Evolutionary conservation across 2,797 vertebrate genomes (phyloP).

Genomic region (Acomys russatus): DNA sequence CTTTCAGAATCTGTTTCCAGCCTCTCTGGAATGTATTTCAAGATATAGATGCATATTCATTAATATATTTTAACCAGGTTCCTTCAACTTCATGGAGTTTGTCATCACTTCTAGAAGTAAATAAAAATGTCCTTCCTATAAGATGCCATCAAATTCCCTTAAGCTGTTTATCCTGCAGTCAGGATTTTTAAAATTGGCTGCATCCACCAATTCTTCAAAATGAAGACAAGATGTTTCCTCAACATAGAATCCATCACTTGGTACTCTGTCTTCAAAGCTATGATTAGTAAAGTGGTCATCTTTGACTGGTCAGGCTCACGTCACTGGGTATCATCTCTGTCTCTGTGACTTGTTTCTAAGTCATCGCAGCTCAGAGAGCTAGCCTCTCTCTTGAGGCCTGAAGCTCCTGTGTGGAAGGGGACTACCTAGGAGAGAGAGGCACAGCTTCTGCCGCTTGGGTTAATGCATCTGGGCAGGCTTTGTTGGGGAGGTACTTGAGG

Average conservation of each 20-base stretch:
- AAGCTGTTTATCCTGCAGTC: conserved; percentile 18
- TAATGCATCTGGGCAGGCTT: background rate
- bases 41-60: no score
- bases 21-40: background rate
- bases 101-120: conserved; percentile 28
- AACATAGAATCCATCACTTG: background rate
- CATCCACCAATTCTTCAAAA: conserved; percentile 33
- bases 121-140: background rate
- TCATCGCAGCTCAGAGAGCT: background rate
- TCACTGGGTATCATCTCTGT: background rate
- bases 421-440: background rate
- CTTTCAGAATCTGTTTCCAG: conserved; percentile 18
- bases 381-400: background rate
- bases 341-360: background rate
- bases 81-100: conserved; percentile 37
- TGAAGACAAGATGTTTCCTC: background rate
- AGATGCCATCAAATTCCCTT: conserved; percentile 28
- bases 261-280: background rate
- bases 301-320: background rate
- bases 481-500: background rate
- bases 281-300: background rate
- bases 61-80: background rate
- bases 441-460: background rate
- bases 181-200: background rate
- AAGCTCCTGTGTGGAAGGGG: background rate